Evolutionary conservation across 2,113 vertebrate species (phyloP), one percentile per base, ranked within the genome.

Genomic region (Ramphastos sulfuratus): DNA sequence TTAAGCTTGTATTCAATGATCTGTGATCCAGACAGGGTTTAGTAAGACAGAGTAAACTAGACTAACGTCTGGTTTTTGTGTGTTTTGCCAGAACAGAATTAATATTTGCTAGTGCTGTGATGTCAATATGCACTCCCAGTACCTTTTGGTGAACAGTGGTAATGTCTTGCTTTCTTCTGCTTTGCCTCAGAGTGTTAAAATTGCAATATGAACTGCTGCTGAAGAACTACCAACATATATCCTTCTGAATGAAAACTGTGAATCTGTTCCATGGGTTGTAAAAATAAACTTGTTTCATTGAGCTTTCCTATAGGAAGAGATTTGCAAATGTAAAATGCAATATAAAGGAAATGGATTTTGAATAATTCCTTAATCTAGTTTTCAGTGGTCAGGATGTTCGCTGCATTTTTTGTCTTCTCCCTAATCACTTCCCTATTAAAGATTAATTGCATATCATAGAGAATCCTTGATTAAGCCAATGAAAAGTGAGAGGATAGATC

Each of bases 391-490:
- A 60, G 74, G 55, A 63, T 73, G 23, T 69, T 94, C 76, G 56
- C 85, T 87, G 71, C 54, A 24, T 86, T 92, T 95, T 93, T 77
- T 85, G 27, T 79, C 80, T 89, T 96, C n/a, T 83, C 69, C 52
- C 90, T 94, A 94, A 95, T 89, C 59, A 33, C 86, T 89, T 90
- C 84, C 25, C 50, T 92, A 90, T 93, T 78, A 96, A 94, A 94
- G 92, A 92, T 94, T 93, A 96, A 96, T 95, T 95, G 86, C 55
- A 52, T 90, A 94, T 94, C 86, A 72, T 86, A 93, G 92, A 88
- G 90, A 96, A 94, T 95, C 61, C 86, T 96, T 90, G 93, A 95
- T 94, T 92, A 96, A 93, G 83, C 92, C 90, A 93, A 95, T 94
- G 86, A 94, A 93, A 93, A 93, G 44, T 84, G 77, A 94, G 59